Conservation (phyloP, 53 echinoderm and acorn worm genomes). For the Patiria pectinifera region DNA sequence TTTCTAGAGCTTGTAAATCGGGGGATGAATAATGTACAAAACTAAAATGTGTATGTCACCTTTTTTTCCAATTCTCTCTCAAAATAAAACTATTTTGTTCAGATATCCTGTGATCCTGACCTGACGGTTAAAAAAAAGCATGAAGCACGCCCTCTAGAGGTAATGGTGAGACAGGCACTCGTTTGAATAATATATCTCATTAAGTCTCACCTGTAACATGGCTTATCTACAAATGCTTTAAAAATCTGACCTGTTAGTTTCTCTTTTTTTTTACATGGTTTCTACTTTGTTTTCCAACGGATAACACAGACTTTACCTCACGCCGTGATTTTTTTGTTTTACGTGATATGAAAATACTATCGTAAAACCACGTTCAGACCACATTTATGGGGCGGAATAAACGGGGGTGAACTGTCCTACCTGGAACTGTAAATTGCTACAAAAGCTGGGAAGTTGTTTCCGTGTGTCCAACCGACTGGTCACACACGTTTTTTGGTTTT, state of each 20-base stretch:
- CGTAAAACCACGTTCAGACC: no score
- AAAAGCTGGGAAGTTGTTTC: not conserved
- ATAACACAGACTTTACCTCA: no score
- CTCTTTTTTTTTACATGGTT: not conserved
- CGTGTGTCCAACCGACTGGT: not conserved
- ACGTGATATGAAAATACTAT: no score
- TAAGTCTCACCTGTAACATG: slow-evolving; percentile 23
- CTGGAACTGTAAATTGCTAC: not conserved
- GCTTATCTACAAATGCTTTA: slow-evolving; percentile 57
- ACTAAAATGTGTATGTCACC: slow-evolving; percentile 15
- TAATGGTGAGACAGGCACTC: slow-evolving; percentile 62
- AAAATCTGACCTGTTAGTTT: slow-evolving; percentile 33
- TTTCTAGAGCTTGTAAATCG: not conserved
- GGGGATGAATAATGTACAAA: slow-evolving; percentile 49
- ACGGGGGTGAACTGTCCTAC: not conserved
- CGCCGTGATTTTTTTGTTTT: not conserved
- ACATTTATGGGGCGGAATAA: not conserved
- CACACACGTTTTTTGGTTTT: not conserved
- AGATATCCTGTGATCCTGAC: not conserved
- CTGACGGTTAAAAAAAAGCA: slow-evolving; percentile 20
- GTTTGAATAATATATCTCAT: slow-evolving; percentile 54
- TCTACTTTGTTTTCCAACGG: no score
- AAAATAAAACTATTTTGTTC: slow-evolving; percentile 36
- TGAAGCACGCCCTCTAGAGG: slow-evolving; percentile 58
- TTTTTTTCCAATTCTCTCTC: not conserved